Evolutionary conservation across 2,113 vertebrate genomes (phyloP), one percentile per base, ranked within the genome.

Genomic region (Stegastes partitus): DNA sequence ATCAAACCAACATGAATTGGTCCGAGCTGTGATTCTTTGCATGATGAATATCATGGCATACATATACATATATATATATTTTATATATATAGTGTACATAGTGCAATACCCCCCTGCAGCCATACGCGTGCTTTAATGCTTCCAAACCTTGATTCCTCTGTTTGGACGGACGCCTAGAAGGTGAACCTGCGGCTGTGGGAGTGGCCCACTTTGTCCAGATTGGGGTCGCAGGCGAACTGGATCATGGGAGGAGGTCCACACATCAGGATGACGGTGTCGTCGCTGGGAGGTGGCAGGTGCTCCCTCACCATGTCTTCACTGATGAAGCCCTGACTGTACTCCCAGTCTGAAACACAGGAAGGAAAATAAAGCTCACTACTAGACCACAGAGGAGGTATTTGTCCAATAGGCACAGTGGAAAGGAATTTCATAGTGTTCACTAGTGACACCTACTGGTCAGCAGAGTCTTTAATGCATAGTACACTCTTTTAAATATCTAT

Each of bases 241-340:
- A 99, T 96, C 98, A 99, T 99, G 0, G 97, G 97, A 1, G 98
- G 98, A 2, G 98, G 98, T 0, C 98, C 98, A 0, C 98, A 99
- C 97, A 99, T 96, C 58, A 99, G 95, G 74, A 99, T 93, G 68
- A 99, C 94, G 1, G 95, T 93, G 66, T 98, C 96, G 0, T 95
- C 95, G 0, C 94, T 77, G 0, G 97, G 96, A 0, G 95, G 92
- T 0, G 97, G 98, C 19, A 99, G 94, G 66, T 95, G 96, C 0
- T 96, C 91, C 42, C 90, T 93, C 69, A 99, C 92, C 98, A 99
- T 98, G 31, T 97, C 95, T 64, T 99, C 95, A 11, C 79, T 97
- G 93, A 99, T 97, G 78, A 97, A 99, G 65, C 98, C 98, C 69
- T 96, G 87, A 83, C 97, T 98, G 94, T 97, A 99, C 34, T 96